A percentile compares a stretch with the other conserved stretches of the same genome.
Conservation (phyloP, 1,140 invertebrate genomes). For the Rhagoletis pomonella region DNA sequence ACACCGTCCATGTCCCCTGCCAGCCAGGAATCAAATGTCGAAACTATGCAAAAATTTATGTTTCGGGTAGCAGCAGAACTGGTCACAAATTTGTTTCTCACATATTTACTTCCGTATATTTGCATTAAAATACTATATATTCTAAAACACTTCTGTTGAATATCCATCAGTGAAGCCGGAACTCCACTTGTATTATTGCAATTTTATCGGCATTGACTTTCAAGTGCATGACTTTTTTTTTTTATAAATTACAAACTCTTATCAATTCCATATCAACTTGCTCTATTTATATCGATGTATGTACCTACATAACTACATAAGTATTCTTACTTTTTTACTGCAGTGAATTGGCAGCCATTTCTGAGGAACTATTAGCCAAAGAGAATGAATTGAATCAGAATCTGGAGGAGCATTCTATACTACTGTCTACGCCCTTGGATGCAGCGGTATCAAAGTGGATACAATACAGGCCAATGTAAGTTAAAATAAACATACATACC, state of each 20-base stretch:
- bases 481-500: neutral
- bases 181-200: neutral
- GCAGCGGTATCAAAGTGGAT: slow-evolving; percentile 75
- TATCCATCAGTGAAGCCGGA: neutral
- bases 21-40: no score
- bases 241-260: neutral
- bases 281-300: neutral
- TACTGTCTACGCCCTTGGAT: slow-evolving; percentile 79
- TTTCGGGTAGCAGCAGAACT: no score
- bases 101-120: no score
- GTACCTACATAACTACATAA: neutral
- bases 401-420: slow-evolving; percentile 77
- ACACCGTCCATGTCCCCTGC: no score
- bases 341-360: slow-evolving; percentile 62
- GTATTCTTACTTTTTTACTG: neutral
- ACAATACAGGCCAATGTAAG: slow-evolving; percentile 65
- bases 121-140: no score
- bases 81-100: no score
- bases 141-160: neutral
- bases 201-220: neutral
- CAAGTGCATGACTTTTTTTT: neutral
- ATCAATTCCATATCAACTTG: slow-evolving; percentile 26
- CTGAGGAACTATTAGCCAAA: slow-evolving; percentile 62
- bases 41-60: no score
- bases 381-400: slow-evolving; percentile 72